phyloP scores from a whole-genome alignment of 2,888 invertebrate species.

The Eumerus sabulonum region DNA sequence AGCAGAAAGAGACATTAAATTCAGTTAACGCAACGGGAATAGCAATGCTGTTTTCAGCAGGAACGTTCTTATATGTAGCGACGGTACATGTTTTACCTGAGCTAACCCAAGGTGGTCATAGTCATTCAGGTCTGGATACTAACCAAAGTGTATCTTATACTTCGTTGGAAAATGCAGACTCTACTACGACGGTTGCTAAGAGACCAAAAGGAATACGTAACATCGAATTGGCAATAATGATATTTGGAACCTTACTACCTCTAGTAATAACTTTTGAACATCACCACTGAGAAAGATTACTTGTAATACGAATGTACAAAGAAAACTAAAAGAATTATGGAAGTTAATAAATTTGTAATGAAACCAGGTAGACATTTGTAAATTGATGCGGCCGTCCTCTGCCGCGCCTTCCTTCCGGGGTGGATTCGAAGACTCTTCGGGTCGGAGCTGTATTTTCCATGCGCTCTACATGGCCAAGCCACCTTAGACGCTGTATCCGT shows the following conservation, averaged over 20 bases:
- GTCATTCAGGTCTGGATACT: slow-evolving; percentile 63
- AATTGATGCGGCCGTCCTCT: no score
- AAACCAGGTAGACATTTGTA: no score
- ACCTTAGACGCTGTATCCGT: no score
- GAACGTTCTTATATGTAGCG: slow-evolving; percentile 98
- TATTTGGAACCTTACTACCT: slow-evolving; percentile 93
- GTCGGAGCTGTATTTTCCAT: no score
- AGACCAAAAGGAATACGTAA: slow-evolving; percentile 82
- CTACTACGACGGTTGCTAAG: slow-evolving; percentile 33
- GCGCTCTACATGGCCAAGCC: no score
- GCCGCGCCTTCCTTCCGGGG: no score
- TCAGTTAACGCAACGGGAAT: slow-evolving; percentile 96
- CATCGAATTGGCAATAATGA: slow-evolving; percentile 89
- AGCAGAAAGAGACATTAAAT: slow-evolving; percentile 93
- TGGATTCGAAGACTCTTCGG: no score
- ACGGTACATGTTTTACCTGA: slow-evolving; percentile 99
- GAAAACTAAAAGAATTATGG: no score
- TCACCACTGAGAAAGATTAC: slow-evolving; percentile 83
- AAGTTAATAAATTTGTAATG: no score
- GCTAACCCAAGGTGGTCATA: slow-evolving; percentile 83
- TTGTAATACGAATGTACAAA: no score
- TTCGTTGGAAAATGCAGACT: slow-evolving; percentile 72
- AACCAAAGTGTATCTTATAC: slow-evolving; percentile 45
- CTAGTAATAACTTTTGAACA: slow-evolving; percentile 95
- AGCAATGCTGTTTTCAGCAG: slow-evolving; percentile 99